Evolutionary conservation across 2,888 invertebrate species (phyloP).

Genomic region (Therioaphis trifolii): DNA sequence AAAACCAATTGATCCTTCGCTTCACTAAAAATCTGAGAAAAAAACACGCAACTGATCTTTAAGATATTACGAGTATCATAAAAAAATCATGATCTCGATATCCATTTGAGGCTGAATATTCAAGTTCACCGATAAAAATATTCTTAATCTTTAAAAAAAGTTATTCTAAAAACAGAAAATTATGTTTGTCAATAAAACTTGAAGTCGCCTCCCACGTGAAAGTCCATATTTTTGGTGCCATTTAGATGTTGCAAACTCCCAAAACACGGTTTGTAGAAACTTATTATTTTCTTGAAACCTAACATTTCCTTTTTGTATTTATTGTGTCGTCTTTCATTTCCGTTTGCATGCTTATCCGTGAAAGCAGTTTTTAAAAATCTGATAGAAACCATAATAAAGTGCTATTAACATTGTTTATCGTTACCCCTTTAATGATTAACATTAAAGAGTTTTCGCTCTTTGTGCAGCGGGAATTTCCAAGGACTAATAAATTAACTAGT

Average conservation of each 20-base stretch:
- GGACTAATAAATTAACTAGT: background rate
- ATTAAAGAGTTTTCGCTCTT: background rate
- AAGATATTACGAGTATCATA: slow-evolving; percentile 4
- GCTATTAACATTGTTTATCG: background rate
- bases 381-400: background rate
- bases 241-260: background rate
- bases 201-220: slow-evolving; percentile 11
- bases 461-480: too few species aligned
- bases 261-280: too few species aligned
- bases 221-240: slow-evolving; percentile 26
- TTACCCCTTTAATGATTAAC: background rate
- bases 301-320: background rate
- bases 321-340: background rate
- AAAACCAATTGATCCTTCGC: too few species aligned
- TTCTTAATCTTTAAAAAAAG: slow-evolving; percentile 4
- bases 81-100: slow-evolving; percentile 1
- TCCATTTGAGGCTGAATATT: background rate
- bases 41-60: background rate
- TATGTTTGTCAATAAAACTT: background rate
- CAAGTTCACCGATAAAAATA: slow-evolving; percentile 30
- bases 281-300: background rate
- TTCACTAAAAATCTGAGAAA: too few species aligned
- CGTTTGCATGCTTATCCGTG: background rate
- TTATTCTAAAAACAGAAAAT: background rate
- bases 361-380: background rate